These are phyloP conservation scores for Carposina sasakii DNA, from an alignment of 1,140 invertebrate genomes.

Conservation along the genomic window DNA sequence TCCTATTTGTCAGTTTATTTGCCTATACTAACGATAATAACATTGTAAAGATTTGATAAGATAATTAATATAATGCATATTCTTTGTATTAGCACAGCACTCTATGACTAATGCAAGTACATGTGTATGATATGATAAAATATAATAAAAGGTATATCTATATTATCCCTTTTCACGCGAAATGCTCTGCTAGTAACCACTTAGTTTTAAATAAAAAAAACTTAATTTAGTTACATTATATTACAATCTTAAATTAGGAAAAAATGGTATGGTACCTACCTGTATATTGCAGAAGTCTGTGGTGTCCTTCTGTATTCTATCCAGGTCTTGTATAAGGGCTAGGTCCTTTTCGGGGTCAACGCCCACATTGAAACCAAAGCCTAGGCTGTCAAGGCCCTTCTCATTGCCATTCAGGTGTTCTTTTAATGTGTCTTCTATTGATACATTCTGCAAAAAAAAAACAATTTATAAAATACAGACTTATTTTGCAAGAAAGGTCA, in stretches of 20 bases:
- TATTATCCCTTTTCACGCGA: background rate
- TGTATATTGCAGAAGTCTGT: conserved; percentile 71
- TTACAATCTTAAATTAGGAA: conserved; percentile 3
- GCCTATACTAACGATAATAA: too few species aligned
- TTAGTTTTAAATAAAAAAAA: conserved; percentile 4
- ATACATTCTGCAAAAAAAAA: conserved; percentile 53
- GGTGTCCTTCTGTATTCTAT: conserved; percentile 70
- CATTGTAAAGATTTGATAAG: too few species aligned
- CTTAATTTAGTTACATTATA: conserved; percentile 1
- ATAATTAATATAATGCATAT: too few species aligned
- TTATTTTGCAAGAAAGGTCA: too few species aligned
- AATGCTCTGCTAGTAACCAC: background rate
- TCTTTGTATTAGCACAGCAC: too few species aligned
- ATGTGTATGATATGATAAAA: too few species aligned
- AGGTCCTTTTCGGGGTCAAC: conserved; percentile 56
- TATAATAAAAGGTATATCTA: background rate
- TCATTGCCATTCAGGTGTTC: conserved; percentile 62
- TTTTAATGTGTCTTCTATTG: conserved; percentile 45
- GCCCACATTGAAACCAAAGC: conserved; percentile 60
- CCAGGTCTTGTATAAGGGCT: conserved; percentile 61
- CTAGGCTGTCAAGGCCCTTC: conserved; percentile 60
- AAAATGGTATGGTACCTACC: conserved; percentile 29
- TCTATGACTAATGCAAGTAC: too few species aligned
- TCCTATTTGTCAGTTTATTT: too few species aligned
- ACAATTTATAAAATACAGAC: background rate